These are phyloP conservation scores for Sebastes hubbsi DNA, from an alignment of 2,797 vertebrate genomes.

Conservation along the genomic window DNA sequence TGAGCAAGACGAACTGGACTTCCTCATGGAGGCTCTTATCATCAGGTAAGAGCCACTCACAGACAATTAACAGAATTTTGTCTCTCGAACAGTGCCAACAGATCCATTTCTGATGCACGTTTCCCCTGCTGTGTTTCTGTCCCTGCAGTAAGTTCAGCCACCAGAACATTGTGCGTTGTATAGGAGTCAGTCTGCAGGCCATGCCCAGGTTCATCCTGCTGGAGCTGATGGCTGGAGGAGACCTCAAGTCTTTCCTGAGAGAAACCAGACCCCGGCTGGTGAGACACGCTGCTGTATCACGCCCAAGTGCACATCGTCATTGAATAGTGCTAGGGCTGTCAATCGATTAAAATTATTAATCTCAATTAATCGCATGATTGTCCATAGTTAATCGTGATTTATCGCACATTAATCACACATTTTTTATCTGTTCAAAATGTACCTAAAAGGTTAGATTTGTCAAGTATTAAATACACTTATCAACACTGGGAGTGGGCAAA, in stretches of 20 bases:
- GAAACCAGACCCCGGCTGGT: constrained; percentile 95
- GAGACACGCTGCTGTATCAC: constrained; percentile 58
- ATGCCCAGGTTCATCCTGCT: constrained; percentile 96
- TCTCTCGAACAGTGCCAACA: background rate
- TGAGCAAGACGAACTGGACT: constrained; percentile 97
- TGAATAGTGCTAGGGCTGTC: background rate
- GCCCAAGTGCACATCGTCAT: background rate
- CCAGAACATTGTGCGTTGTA: constrained; percentile 97
- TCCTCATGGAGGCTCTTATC: constrained; percentile 98
- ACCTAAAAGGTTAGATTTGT: too few relatives aligned
- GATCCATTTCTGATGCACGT: constrained; percentile 6
- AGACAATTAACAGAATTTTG: background rate
- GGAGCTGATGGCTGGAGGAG: constrained; percentile 97
- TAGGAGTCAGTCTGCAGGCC: constrained; percentile 95
- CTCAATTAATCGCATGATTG: too few relatives aligned
- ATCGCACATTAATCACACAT: too few relatives aligned
- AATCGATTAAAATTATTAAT: too few relatives aligned
- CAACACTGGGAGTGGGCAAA: too few relatives aligned
- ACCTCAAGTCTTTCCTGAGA: constrained; percentile 95
- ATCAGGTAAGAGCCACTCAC: constrained; percentile 87
- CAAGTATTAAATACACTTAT: too few relatives aligned
- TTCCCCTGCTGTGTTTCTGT: constrained; percentile 5
- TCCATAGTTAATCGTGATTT: too few relatives aligned
- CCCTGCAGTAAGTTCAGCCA: constrained; percentile 95
- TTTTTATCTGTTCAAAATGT: too few relatives aligned